Percentiles rank a stretch among this genome's conserved stretches.
phyloP scores from a whole-genome alignment of 1,140 invertebrate genomes.

The Atta cephalotes region DNA sequence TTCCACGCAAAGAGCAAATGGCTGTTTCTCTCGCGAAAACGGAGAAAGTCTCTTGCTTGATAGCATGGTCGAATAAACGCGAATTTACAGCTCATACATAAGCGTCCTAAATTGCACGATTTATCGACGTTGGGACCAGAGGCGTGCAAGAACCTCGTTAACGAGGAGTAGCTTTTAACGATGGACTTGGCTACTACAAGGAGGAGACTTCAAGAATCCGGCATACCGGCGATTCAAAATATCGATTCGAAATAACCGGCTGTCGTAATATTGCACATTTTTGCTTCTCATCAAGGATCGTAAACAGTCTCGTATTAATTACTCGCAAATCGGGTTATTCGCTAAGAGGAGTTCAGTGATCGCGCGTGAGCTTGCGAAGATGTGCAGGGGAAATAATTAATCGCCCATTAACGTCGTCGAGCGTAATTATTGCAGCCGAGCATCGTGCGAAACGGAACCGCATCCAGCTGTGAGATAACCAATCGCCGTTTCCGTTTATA shows the following conservation, averaged over 20 bases:
- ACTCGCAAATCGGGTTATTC: slow-evolving; percentile 8
- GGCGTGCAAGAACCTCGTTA: slow-evolving; percentile 63
- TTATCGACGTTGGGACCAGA: slow-evolving; percentile 31
- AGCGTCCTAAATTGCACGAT: slow-evolving; percentile 47
- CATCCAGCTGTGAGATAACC: slow-evolving; percentile 56
- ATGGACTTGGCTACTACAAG: slow-evolving; percentile 42
- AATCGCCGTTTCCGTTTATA: slow-evolving; percentile 43
- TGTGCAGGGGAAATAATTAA: slow-evolving; percentile 44
- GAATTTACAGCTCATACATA: slow-evolving; percentile 40
- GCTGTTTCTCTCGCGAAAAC: background rate
- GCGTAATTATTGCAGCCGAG: slow-evolving; percentile 50
- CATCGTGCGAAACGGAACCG: slow-evolving; percentile 49
- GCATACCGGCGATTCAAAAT: slow-evolving; percentile 19
- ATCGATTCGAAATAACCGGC: background rate
- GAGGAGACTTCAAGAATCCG: slow-evolving; percentile 3
- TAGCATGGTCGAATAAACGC: slow-evolving; percentile 21
- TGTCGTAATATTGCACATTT: slow-evolving; percentile 1
- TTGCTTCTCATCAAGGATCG: background rate
- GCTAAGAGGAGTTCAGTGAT: slow-evolving; percentile 32
- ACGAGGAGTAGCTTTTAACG: slow-evolving; percentile 51
- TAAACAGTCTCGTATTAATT: slow-evolving; percentile 26
- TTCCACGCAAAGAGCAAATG: slow-evolving; percentile 26
- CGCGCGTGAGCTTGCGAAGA: slow-evolving; percentile 10
- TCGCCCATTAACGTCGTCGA: slow-evolving; percentile 38
- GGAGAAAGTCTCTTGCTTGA: background rate